phyloP scores from a whole-genome alignment of 1,140 invertebrate species.

The Asbolus verrucosus region DNA sequence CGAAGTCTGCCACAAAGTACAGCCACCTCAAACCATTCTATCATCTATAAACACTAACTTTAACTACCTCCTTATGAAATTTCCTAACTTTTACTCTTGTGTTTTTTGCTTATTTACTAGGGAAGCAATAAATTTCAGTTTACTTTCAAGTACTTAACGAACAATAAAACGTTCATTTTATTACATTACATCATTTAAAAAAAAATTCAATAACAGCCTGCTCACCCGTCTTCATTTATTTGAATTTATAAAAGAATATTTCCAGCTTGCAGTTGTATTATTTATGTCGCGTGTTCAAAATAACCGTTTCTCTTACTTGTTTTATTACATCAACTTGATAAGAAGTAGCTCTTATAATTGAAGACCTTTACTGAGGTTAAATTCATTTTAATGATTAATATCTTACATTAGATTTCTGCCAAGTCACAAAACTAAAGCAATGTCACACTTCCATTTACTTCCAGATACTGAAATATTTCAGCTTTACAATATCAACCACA shows the following conservation, averaged over 20 bases:
- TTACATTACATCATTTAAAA: not conserved
- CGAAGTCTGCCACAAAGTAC: too few species aligned
- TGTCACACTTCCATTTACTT: conserved; percentile 25
- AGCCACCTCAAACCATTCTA: too few species aligned
- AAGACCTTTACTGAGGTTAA: conserved; percentile 19
- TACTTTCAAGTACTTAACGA: not conserved
- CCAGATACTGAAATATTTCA: conserved; percentile 1
- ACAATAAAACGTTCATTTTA: too few species aligned
- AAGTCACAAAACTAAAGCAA: conserved; percentile 26
- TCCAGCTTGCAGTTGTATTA: conserved; percentile 8
- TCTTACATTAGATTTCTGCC: conserved; percentile 13
- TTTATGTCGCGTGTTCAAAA: conserved; percentile 11
- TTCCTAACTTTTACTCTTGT: too few species aligned
- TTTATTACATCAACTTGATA: not conserved
- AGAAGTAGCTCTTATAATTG: conserved; percentile 10
- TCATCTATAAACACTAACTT: too few species aligned
- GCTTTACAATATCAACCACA: too few species aligned
- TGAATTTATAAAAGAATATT: not conserved
- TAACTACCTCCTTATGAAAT: too few species aligned
- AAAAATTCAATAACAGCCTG: too few species aligned
- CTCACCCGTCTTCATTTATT: not conserved
- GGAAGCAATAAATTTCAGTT: too few species aligned
- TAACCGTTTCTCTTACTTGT: conserved; percentile 7
- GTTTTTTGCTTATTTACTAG: too few species aligned
- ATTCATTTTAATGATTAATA: conserved; percentile 27